These are phyloP conservation scores for Hirundichthys speculiger DNA, from an alignment of 2,113 vertebrate species.

Conservation along the genomic window DNA sequence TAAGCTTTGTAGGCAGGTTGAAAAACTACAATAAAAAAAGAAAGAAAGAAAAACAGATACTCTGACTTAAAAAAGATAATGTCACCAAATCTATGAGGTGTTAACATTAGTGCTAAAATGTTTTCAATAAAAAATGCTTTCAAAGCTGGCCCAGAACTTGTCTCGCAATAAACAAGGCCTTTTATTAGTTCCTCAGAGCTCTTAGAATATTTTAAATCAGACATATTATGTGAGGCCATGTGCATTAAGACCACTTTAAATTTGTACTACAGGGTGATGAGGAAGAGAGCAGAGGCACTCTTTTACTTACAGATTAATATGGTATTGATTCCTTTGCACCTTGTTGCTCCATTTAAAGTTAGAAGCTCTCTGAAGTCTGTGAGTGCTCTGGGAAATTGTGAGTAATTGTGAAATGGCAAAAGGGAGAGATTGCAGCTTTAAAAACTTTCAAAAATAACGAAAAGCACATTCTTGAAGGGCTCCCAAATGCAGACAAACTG, in stretches of 20 bases:
- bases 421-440: conserved; percentile 17
- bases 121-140: conserved; percentile 16
- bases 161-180: conserved; percentile 27
- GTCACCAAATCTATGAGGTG: conserved; percentile 10
- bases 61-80: background rate
- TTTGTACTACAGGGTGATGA: conserved; percentile 24
- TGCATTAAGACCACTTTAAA: conserved; percentile 60
- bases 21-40: background rate
- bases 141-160: conserved; percentile 10
- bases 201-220: conserved; percentile 19
- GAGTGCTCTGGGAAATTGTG: conserved; percentile 1
- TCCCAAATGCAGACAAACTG: no score
- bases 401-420: background rate
- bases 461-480: no score
- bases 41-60: background rate
- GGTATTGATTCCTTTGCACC: conserved; percentile 19
- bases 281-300: conserved; percentile 12
- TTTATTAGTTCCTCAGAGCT: conserved; percentile 31
- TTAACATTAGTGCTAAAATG: background rate
- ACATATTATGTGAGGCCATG: conserved; percentile 43
- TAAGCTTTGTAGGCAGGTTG: no score
- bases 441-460: conserved; percentile 32
- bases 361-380: conserved; percentile 21
- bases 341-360: conserved; percentile 30
- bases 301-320: conserved; percentile 35